These are phyloP conservation scores for Clarias fuscus DNA, from an alignment of 2,797 vertebrate genomes.

Conservation along the genomic window DNA sequence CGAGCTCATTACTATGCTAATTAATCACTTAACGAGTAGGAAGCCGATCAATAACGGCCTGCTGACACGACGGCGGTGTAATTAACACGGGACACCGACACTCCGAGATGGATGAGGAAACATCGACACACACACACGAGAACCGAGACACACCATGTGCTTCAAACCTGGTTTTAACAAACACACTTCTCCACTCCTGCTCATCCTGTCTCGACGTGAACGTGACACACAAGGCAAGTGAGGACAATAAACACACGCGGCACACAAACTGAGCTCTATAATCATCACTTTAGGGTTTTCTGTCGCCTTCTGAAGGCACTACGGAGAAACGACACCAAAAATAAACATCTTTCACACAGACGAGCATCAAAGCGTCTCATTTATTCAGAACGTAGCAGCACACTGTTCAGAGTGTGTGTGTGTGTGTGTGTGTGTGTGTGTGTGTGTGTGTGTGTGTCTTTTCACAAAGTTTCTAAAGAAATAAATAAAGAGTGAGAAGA, in stretches of 20 bases:
- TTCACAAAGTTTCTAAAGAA: background rate
- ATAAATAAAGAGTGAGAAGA: background rate
- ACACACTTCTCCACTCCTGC: background rate
- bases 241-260: background rate
- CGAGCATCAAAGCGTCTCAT: background rate
- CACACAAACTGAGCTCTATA: background rate
- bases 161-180: background rate
- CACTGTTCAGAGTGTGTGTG: background rate
- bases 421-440: background rate
- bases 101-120: background rate
- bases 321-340: background rate
- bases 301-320: background rate
- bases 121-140: background rate
- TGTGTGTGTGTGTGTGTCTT: background rate
- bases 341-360: background rate
- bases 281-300: background rate
- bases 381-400: background rate
- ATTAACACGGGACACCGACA: background rate
- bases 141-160: background rate
- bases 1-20: slow-evolving; percentile 16
- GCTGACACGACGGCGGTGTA: background rate
- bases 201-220: background rate
- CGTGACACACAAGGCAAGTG: background rate
- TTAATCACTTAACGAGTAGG: background rate
- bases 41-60: slow-evolving; percentile 5